Evolutionary conservation across 2,797 vertebrate species (phyloP).

Genomic region (Spinibarbus caldwelli): DNA sequence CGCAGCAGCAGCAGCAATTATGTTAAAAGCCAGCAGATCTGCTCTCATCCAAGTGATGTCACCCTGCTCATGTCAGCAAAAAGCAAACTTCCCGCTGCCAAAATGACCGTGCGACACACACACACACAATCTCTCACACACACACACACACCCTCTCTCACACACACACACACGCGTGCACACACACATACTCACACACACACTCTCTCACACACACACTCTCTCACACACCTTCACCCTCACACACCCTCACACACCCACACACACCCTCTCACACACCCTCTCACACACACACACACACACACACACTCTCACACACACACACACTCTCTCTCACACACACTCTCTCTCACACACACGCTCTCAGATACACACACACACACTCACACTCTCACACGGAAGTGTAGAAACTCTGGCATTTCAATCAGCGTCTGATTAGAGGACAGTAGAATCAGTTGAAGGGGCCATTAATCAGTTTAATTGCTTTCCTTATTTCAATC

Average conservation of each 20-base stretch:
- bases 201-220: too few species aligned
- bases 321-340: too few species aligned
- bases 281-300: too few species aligned
- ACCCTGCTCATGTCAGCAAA: slow-evolving; percentile 76
- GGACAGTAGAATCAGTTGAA: slow-evolving; percentile 32
- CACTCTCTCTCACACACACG: too few species aligned
- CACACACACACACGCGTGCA: too few species aligned
- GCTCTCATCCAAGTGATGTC: slow-evolving; percentile 71
- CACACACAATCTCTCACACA: too few species aligned
- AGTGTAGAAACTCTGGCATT: slow-evolving; percentile 16
- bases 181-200: too few species aligned
- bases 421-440: slow-evolving; percentile 46
- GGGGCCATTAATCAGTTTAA: slow-evolving; percentile 53
- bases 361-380: slow-evolving; percentile 51
- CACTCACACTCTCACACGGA: slow-evolving; percentile 42
- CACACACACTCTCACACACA: too few species aligned
- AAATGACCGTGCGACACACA: slow-evolving; percentile 49
- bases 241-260: too few species aligned
- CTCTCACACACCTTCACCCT: too few species aligned
- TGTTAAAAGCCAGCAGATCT: slow-evolving; percentile 70
- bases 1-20: slow-evolving; percentile 70
- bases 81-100: slow-evolving; percentile 53
- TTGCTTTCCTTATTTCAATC: slow-evolving; percentile 46
- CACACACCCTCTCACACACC: too few species aligned
- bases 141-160: too few species aligned